These are phyloP conservation scores for Acanthaster planci DNA, from an alignment of 35 echinoderm and acorn worm species.

Conservation along the genomic window DNA sequence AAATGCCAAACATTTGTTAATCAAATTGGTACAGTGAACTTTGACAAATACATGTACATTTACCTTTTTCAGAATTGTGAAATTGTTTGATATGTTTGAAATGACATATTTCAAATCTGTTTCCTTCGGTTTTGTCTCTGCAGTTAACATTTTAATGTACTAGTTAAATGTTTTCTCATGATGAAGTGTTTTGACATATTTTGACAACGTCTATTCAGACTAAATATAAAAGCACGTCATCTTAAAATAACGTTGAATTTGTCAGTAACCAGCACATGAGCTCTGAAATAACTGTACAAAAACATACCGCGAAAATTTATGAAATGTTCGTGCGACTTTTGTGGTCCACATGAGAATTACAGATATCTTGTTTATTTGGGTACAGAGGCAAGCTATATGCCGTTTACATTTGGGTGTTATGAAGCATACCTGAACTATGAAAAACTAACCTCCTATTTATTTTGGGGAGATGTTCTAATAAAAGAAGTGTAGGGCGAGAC, in stretches of 20 bases:
- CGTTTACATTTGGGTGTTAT: too few relatives aligned
- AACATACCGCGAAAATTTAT: background rate
- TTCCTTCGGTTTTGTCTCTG: background rate
- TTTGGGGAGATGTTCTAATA: background rate
- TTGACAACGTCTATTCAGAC: background rate
- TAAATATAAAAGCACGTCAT: background rate
- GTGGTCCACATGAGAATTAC: background rate
- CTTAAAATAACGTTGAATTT: background rate
- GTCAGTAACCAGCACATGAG: background rate
- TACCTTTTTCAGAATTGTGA: too few relatives aligned
- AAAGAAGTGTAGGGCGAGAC: background rate
- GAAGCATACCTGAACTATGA: too few relatives aligned
- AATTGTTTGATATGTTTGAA: too few relatives aligned
- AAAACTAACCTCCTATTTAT: background rate
- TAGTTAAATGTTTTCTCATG: background rate
- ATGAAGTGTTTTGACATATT: background rate
- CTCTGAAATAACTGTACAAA: background rate
- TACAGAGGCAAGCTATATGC: background rate
- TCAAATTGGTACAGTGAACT: too few relatives aligned
- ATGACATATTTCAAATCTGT: too few relatives aligned
- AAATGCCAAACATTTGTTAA: too few relatives aligned
- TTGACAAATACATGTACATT: too few relatives aligned
- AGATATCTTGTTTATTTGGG: conserved; percentile 19
- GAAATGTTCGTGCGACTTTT: background rate
- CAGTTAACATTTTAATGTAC: background rate